A percentile compares a stretch with the other conserved stretches of the same genome.
Conservation (phyloP, 2,113 vertebrate genomes). For the Aleadryas rufinucha region DNA sequence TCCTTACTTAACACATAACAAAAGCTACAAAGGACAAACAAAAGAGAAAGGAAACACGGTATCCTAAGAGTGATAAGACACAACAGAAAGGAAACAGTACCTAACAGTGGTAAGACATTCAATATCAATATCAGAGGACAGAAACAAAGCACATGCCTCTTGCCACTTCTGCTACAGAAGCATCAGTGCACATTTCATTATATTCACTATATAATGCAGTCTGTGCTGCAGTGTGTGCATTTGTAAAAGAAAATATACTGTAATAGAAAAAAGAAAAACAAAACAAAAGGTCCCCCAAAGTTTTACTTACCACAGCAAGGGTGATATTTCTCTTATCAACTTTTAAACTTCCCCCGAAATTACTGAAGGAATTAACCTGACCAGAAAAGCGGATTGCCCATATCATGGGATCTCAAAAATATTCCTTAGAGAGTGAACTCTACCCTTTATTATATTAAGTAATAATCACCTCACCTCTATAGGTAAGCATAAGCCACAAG, state of each 20-base stretch:
- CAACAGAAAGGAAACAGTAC: neutral
- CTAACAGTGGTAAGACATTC: neutral
- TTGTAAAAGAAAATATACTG: neutral
- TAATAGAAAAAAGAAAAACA: neutral
- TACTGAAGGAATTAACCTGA: neutral
- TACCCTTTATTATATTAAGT: neutral
- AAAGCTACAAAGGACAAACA: neutral
- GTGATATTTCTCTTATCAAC: neutral
- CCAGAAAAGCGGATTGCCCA: neutral
- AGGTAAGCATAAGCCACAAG: neutral
- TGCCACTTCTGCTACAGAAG: neutral
- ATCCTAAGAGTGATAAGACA: neutral
- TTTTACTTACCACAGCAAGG: neutral
- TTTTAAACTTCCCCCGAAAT: neutral
- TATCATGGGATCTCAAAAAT: neutral
- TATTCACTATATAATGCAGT: neutral
- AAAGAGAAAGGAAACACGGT: neutral
- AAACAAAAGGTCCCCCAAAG: neutral
- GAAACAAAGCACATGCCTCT: neutral
- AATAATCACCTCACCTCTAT: neutral
- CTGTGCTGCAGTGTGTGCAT: neutral
- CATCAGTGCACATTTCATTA: neutral
- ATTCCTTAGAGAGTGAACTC: neutral
- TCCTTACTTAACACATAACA: neutral
- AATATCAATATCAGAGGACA: rapidly evolving